Base-by-base conservation (phyloP, 2,113 vertebrate genomes). In the Tachuris rubrigastra region DNA sequence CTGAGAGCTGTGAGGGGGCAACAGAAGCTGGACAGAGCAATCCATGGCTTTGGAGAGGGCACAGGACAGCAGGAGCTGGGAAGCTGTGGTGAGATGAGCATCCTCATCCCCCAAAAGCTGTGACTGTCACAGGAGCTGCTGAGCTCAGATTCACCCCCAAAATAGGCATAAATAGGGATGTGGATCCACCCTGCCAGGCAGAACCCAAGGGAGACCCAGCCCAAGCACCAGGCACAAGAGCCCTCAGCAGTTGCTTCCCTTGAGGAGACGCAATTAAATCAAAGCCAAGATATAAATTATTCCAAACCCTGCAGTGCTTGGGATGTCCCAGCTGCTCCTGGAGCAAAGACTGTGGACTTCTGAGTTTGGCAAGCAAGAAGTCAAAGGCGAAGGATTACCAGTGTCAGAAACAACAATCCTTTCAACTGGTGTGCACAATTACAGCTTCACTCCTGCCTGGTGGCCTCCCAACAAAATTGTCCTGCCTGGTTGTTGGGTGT, bases 381-480 rank as follows among this genome's bases (percentile, higher is more conserved):
- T 14, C 46, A n/a, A 41, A 72, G 80, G 17, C 8, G 31, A 44
- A 85, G 58, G 71, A 88, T 85, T 55, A 84, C 67, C 87, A 77
- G 80, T 71, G 93, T 95, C 93, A 93, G 91, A 19, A 87, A 95
- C 92, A 90, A 90, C 39, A 72, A 89, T 69, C 88, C 88, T 95
- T 94, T 84, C 79, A 92, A 80, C 77, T 42, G 39, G 39, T 1
- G n/a, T 14, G 60, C 75, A 82, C 84, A 89, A 82, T 89, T 73
- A 76, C 4, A 93, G 90, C 91, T 50, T 83, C 46, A 15, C 91
- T 72, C 76, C 95, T 96, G 87, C 85, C 85, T 31, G 73, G 12
- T 79, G 93, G 88, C 90, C 85, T 91, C 83, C 14, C 87, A 33
- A 44, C 78, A 71, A 93, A 87, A 80, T 52, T 68, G 28, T 75